Percentiles rank a stretch among this genome's conserved stretches.
Evolutionary conservation across 2,888 invertebrate genomes (phyloP).

Genomic region (Mesoligia furuncula): DNA sequence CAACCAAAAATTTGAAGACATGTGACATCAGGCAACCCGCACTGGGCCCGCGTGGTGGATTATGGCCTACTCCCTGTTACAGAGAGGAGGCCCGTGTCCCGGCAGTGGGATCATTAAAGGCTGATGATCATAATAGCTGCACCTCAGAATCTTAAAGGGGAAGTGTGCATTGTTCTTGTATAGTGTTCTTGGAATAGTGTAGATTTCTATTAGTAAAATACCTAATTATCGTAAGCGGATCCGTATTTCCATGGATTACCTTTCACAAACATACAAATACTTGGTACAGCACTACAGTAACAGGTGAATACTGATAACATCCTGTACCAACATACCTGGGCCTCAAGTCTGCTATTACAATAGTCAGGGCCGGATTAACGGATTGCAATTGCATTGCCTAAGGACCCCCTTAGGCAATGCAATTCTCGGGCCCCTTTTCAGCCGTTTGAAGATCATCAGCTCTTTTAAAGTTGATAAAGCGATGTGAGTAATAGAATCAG

Average conservation of each 20-base stretch:
- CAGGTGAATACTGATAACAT: conserved; percentile 7
- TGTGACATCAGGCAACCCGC: no score
- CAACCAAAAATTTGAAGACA: not conserved
- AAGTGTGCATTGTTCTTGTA: not conserved
- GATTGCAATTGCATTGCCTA: no score
- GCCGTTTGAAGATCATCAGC: no score
- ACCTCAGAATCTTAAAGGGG: not conserved
- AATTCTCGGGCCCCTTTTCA: no score
- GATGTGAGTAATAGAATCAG: no score
- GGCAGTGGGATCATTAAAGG: not conserved
- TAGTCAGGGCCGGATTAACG: no score
- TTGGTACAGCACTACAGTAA: not conserved
- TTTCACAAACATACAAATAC: conserved; percentile 22
- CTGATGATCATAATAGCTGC: not conserved
- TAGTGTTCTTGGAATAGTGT: not conserved
- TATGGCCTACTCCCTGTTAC: not conserved
- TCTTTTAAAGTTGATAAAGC: no score
- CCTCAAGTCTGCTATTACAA: no score
- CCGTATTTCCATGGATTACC: not conserved
- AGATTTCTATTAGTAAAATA: not conserved
- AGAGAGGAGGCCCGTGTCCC: not conserved
- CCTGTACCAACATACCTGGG: not conserved
- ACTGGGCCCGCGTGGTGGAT: not conserved
- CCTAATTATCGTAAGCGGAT: not conserved
- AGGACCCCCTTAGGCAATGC: no score